These are phyloP conservation scores for Dendropsophus ebraccatus DNA, from an alignment of 2,113 vertebrate species.

Conservation along the genomic window DNA sequence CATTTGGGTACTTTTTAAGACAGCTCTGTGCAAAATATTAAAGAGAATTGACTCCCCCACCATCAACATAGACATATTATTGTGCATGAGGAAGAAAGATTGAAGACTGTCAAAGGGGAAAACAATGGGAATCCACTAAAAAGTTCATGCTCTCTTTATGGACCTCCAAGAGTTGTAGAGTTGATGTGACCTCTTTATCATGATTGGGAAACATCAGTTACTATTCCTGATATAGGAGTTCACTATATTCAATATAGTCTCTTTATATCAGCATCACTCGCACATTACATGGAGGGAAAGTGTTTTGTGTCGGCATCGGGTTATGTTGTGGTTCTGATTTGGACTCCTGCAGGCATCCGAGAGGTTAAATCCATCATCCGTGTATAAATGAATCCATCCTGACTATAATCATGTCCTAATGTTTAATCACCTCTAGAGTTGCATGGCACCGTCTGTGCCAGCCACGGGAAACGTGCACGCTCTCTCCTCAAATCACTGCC, in stretches of 20 bases:
- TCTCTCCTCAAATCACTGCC: slow-evolving; percentile 6
- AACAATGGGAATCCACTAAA: neutral
- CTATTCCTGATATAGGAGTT: too few relatives aligned
- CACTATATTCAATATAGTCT: neutral
- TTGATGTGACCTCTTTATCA: too few relatives aligned
- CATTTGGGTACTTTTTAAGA: too few relatives aligned
- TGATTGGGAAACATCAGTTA: too few relatives aligned
- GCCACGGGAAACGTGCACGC: neutral
- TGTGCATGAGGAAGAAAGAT: too few relatives aligned
- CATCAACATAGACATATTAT: too few relatives aligned
- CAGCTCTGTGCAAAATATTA: too few relatives aligned
- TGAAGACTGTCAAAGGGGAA: too few relatives aligned
- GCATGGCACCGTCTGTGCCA: slow-evolving; percentile 14
- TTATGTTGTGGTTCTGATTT: neutral
- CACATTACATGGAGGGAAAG: neutral
- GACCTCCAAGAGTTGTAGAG: neutral
- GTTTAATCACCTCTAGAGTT: slow-evolving; percentile 8
- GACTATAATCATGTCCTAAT: slow-evolving; percentile 9
- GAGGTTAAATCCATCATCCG: slow-evolving; percentile 25
- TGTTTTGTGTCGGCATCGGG: neutral
- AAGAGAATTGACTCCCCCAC: too few relatives aligned
- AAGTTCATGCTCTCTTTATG: neutral
- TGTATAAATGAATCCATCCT: slow-evolving; percentile 18
- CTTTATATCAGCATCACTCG: neutral
- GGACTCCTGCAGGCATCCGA: neutral